A percentile compares a stretch with the other conserved stretches of the same genome.
Evolutionary conservation across 1,140 invertebrate genomes (phyloP).

Genomic region (Parasteatoda tepidariorum): DNA sequence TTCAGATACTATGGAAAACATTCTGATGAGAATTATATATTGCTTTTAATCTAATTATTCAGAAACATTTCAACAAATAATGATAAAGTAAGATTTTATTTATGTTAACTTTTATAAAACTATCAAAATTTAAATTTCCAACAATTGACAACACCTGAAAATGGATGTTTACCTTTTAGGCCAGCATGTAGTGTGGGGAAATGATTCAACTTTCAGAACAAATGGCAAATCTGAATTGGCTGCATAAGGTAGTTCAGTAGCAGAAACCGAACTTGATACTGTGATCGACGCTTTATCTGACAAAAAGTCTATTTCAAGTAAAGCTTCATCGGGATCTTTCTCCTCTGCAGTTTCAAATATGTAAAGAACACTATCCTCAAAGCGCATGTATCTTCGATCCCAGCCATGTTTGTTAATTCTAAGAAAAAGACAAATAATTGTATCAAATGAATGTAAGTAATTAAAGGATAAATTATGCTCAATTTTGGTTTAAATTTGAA

Average conservation of each 20-base stretch:
- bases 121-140: too few species aligned
- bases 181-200: conserved; percentile 75
- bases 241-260: conserved; percentile 74
- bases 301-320: conserved; percentile 70
- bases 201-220: conserved; percentile 76
- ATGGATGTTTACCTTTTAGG: conserved; percentile 73
- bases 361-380: conserved; percentile 72
- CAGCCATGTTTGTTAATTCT: conserved; percentile 74
- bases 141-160: too few species aligned
- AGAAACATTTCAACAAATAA: too few species aligned
- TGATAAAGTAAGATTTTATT: too few species aligned
- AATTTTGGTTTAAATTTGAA: too few species aligned
- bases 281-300: conserved; percentile 73
- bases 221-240: conserved; percentile 76
- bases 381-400: conserved; percentile 75
- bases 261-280: conserved; percentile 72
- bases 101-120: too few species aligned
- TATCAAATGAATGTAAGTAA: too few species aligned
- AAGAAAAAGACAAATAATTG: neutral
- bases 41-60: too few species aligned
- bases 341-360: conserved; percentile 72
- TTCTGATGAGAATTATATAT: too few species aligned
- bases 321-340: too few species aligned
- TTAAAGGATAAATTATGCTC: too few species aligned
- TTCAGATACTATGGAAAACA: too few species aligned